Evolutionary conservation across 1,140 invertebrate genomes (phyloP).

Genomic region (Phymastichus coffea): DNA sequence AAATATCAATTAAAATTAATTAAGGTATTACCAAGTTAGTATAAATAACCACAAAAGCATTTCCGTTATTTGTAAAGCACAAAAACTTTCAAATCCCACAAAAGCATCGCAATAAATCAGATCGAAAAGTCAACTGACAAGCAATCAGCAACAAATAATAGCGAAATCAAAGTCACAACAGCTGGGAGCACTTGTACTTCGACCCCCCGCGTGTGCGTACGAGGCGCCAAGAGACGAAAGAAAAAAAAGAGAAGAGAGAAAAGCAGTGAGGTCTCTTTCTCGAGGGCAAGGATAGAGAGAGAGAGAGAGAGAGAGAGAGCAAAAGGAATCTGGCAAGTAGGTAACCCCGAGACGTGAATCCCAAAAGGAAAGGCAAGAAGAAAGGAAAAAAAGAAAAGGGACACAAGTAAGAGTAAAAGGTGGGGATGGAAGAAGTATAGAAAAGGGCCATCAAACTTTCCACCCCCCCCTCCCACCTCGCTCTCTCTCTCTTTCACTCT

Average conservation of each 20-base stretch:
- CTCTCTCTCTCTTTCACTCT: neutral
- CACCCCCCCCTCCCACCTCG: neutral
- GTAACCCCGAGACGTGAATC: neutral
- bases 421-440: neutral
- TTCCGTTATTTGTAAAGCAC: no score
- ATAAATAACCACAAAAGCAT: no score
- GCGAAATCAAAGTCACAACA: no score
- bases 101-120: no score
- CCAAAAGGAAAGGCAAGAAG: neutral
- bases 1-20: no score
- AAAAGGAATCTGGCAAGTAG: neutral
- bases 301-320: neutral
- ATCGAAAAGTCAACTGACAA: no score
- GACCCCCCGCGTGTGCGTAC: neutral
- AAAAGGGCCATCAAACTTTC: conserved; percentile 23
- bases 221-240: neutral
- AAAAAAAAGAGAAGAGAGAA: conserved; percentile 1
- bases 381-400: neutral
- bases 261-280: neutral
- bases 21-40: no score
- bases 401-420: neutral
- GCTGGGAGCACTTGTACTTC: no score
- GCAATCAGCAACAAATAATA: no score
- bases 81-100: no score
- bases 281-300: neutral